Evolutionary conservation across 2,888 invertebrate genomes (phyloP), one percentile per base, ranked within the genome.

Genomic region (Hofmannophila pseudospretella): DNA sequence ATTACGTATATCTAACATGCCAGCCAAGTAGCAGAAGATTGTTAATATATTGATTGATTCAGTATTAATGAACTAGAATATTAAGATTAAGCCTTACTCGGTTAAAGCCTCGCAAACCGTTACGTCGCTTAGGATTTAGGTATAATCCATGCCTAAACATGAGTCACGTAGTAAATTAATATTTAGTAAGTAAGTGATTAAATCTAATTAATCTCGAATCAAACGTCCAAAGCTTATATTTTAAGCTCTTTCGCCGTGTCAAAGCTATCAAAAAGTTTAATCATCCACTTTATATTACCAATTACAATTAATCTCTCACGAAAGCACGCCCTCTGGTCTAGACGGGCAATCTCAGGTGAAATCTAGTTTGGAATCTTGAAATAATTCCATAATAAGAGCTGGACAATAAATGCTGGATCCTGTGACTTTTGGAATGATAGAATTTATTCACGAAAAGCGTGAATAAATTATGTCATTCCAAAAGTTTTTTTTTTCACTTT

Each of bases 231-330:
- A 38, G 26, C 28, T 34, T 28, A 31, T 30, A 22, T 32, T 41
- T 36, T 11, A 36, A 28, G 34, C 29, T 34, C 25, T 25, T 26
- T 20, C 5, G 25, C 8, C 25, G 7, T 41, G 38, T 36, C 39
- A 47, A 40, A 47, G 45, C 68, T 64, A 76, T 78, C 74, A 67
- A 68, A 68, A 74, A 69, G 67, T 66, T 61, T 72, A 79, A 76
- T 74, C 69, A 68, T 72, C 62, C 58, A 67, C 60, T 71, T 71
- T 64, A 70, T 61, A 67, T 62, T 67, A 54, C 62, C 72, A 73
- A 80, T 75, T 67, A 78, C 67, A 73, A 77, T 79, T 79, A 82
- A 81, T 79, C 79, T 80, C 68, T 65, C 76, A 78, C 76, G 78
- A 79, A 80, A 64, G 67, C 56, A 60, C 67, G 67, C 66, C 63